Evolutionary conservation across 2,113 vertebrate genomes (phyloP), one percentile per base, ranked within the genome.

Genomic region (Galemys pyrenaicus): DNA sequence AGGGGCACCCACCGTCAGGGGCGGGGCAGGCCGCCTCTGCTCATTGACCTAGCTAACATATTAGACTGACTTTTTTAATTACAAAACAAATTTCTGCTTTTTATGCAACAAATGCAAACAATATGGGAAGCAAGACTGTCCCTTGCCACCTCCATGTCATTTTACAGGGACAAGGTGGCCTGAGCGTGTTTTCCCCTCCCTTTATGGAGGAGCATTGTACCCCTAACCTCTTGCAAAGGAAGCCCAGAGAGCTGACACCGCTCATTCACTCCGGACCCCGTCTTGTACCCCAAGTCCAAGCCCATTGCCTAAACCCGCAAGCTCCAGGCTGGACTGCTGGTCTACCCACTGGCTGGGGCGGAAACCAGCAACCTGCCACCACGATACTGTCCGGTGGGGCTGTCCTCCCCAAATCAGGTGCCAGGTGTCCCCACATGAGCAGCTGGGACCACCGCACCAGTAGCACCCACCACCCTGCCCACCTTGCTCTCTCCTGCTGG

Each of bases 401-500:
- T 6, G 19, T 20, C 46, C 10, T 17, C 39, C 6, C 51, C 13
- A 0, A 5, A 10, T 54, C 26, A 37, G 58, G 56, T n/a, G n/a
- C 41, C 51, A 1, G 22, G 24, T 19, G 49, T 7, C 5, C 16
- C 49, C 49, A 17, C 5, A 16, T 17, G 20, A 4, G 3, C 41
- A 37, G 26, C 37, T 2, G 0, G 0, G n/a, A 28, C 46, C 11
- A 1, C 6, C 0, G 30, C 6, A 15, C 12, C 28, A 28, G 68
- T 2, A n/a, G 26, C 15, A 1, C 44, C 16, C 0, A 0, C 15
- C 44, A 9, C 0, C 0, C 11, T 11, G 5, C 13, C 1, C 0
- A 13, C 39, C 20, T 0, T 0, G 9, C 24, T 41, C 15, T 8
- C 22, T 4, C 58, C 15, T 10, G 10, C 3, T 20, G 9, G 19